These are phyloP conservation scores for Eumaeus atala DNA, from an alignment of 1,140 invertebrate genomes.

Conservation along the genomic window DNA sequence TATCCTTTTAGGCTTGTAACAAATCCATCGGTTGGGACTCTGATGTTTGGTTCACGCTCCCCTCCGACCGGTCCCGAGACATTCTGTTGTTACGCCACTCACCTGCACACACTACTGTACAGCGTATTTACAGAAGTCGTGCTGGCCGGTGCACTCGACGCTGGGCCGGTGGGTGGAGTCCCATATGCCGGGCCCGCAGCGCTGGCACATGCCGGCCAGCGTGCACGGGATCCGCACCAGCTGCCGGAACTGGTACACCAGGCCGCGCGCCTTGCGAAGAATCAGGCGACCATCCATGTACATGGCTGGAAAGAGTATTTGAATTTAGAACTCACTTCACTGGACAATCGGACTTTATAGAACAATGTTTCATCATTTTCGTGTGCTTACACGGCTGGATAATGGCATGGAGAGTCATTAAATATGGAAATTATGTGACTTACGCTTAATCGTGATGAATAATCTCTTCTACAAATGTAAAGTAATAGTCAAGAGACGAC, in stretches of 20 bases:
- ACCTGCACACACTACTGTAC: constrained; percentile 36
- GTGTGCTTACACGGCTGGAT: neutral
- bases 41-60: too few species aligned
- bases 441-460: too few species aligned
- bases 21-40: too few species aligned
- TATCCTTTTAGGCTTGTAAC: too few species aligned
- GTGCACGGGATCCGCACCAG: constrained; percentile 91
- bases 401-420: neutral
- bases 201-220: constrained; percentile 87
- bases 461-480: too few species aligned
- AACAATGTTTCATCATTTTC: too few species aligned
- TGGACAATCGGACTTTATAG: too few species aligned
- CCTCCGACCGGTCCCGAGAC: too few species aligned
- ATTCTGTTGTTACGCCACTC: too few species aligned
- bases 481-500: too few species aligned
- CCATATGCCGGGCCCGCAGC: constrained; percentile 94
- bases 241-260: constrained; percentile 92
- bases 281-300: constrained; percentile 96
- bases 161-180: constrained; percentile 89
- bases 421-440: constrained; percentile 7
- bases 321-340: neutral
- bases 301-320: constrained; percentile 79
- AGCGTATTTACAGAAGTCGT: constrained; percentile 53
- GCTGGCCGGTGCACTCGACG: constrained; percentile 72
- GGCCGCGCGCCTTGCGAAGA: constrained; percentile 91